phyloP scores from a whole-genome alignment of 92 coral and sea anemone species.

The Porites lobata region DNA sequence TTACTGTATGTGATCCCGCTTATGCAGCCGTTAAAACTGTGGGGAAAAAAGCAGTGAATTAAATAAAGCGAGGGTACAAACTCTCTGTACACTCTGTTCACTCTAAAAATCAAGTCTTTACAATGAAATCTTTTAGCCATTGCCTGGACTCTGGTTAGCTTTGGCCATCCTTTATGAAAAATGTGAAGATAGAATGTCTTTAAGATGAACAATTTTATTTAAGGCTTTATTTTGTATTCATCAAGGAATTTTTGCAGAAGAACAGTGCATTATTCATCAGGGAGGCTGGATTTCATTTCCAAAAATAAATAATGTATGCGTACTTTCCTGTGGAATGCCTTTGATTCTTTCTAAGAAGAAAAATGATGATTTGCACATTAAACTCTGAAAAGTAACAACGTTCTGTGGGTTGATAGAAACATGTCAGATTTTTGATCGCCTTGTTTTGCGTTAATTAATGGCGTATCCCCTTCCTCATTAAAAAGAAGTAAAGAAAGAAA shows the following conservation, averaged over 20 bases:
- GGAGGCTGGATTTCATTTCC: slow-evolving; percentile 39
- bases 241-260: slow-evolving; percentile 16
- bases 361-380: slow-evolving; percentile 22
- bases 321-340: slow-evolving; percentile 39
- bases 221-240: background rate
- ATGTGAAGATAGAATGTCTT: too few relatives aligned
- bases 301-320: slow-evolving; percentile 43
- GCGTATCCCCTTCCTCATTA: background rate
- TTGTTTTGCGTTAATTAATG: background rate
- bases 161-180: too few relatives aligned
- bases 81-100: background rate
- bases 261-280: slow-evolving; percentile 32
- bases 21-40: slow-evolving; percentile 81
- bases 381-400: background rate
- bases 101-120: background rate
- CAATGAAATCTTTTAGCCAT: background rate
- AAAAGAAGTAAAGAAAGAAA: background rate
- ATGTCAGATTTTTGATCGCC: background rate
- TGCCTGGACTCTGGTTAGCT: too few relatives aligned
- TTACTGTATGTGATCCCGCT: slow-evolving; percentile 52
- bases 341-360: slow-evolving; percentile 24
- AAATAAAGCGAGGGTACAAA: background rate
- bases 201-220: too few relatives aligned
- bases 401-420: background rate
- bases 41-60: background rate